Base-by-base conservation (phyloP, 2,113 vertebrate species). In the Diglossa brunneiventris region DNA sequence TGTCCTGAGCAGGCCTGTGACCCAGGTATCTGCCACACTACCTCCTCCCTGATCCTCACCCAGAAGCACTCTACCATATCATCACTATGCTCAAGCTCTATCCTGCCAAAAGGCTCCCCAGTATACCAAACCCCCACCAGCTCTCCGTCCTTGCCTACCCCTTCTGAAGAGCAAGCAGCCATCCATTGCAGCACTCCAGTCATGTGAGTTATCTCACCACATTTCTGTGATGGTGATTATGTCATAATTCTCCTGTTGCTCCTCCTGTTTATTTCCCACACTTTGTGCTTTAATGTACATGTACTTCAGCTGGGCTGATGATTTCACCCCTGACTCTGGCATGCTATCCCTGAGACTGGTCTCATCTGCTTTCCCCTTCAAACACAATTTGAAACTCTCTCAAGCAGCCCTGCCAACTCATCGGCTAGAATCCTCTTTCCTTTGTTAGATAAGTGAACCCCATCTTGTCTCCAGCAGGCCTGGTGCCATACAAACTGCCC, bases 201-300 rank as follows among this genome's bases (percentile, higher is more conserved):
- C 35, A 35, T 7, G 5, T 0, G 0, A 63, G 21, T 64, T n/a
- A 49, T 31, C 21, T 50, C 17, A 15, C 9, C 24, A 15, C 0
- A 0, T 35, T 41, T 55, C 56, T 1, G 0, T 41, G 49, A 26
- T 2, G 6, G 24, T 30, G 30, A 41, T 16, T 35, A 17, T 26
- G 58, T 59, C 23, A 17, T 15, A 15, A 11, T 31, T 35, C 41
- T 52, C 27, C 33, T 49, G 30, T 5, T 49, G 17, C 15, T n/a
- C 14, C 58, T 35, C 17, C 35, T 26, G 9, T 31, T 56, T 55
- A 7, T 31, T 47, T 55, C n/a, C n/a, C 13, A 31, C 4, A 35
- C 11, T 7, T 10, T 6, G 11, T 63, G 11, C 10, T 17, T 55
- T 72, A 46, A 27, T 30, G 6, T 24, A 41, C 9, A 33, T 13